A percentile compares a stretch with the other conserved stretches of the same genome.
phyloP scores from a whole-genome alignment of 1,140 invertebrate species.

The Chlorops oryzae region DNA sequence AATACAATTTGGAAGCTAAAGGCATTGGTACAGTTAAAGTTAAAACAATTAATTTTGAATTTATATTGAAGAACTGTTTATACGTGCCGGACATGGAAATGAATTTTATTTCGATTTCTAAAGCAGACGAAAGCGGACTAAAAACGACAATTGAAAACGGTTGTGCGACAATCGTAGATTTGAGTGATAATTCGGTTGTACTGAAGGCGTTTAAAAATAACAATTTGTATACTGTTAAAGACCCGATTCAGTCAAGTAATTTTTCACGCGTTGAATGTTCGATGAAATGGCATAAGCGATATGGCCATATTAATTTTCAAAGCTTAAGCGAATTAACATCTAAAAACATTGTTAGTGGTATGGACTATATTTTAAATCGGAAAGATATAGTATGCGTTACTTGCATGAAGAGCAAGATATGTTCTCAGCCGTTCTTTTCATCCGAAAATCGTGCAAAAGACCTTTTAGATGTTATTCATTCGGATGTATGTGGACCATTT shows the following conservation, averaged over 20 bases:
- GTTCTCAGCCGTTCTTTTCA: background rate
- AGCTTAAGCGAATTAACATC: background rate
- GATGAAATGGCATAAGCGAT: background rate
- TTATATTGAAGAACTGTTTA: slow-evolving; percentile 3
- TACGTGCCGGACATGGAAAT: slow-evolving; percentile 6
- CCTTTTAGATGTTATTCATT: background rate
- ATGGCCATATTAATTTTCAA: background rate
- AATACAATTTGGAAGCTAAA: background rate
- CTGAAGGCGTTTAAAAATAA: background rate
- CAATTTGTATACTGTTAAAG: background rate
- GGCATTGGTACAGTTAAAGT: slow-evolving; percentile 1
- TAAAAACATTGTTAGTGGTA: background rate
- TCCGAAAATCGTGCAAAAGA: background rate
- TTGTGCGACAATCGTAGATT: background rate
- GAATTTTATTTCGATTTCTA: slow-evolving; percentile 10
- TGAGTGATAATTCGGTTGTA: background rate
- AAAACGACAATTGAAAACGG: background rate
- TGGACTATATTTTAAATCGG: too few species aligned
- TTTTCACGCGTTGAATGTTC: background rate
- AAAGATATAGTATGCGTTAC: too few species aligned
- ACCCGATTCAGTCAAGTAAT: background rate
- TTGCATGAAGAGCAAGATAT: too few species aligned
- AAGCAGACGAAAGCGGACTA: slow-evolving; percentile 5
- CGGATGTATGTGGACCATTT: background rate
- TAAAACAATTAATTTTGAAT: background rate